These are phyloP conservation scores for Trachelus tabidus DNA, from an alignment of 2,888 invertebrate genomes.

Conservation along the genomic window DNA sequence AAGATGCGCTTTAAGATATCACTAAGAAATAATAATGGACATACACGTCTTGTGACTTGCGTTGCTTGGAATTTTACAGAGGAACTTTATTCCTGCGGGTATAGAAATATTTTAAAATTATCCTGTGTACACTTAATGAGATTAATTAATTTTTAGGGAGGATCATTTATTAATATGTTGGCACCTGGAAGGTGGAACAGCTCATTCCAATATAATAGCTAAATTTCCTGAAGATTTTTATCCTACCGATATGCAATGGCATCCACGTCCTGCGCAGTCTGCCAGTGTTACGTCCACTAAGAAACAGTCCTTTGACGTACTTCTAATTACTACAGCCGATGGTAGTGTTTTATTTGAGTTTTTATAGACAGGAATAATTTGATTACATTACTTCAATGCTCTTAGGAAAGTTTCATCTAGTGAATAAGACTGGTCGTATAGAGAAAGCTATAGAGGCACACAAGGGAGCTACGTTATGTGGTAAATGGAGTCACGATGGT, in stretches of 20 bases:
- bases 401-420: constrained; percentile 83
- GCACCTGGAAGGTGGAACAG: constrained; percentile 78
- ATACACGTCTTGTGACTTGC: constrained; percentile 85
- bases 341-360: constrained; percentile 70
- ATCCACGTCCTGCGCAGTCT: constrained; percentile 74
- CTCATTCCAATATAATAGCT: constrained; percentile 80
- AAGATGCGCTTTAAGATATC: constrained; percentile 86
- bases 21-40: constrained; percentile 79
- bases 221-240: constrained; percentile 86
- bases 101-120: constrained; percentile 44
- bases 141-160: constrained; percentile 75
- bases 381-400: constrained; percentile 17
- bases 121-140: constrained; percentile 8
- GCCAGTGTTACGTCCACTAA: constrained; percentile 60
- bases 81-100: constrained; percentile 93
- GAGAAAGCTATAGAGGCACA: constrained; percentile 96
- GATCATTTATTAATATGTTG: constrained; percentile 91
- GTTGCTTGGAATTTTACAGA: constrained; percentile 95
- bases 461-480: constrained; percentile 87
- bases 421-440: constrained; percentile 89
- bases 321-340: constrained; percentile 88
- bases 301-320: constrained; percentile 79
- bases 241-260: constrained; percentile 92
- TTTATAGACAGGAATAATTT: neutral
- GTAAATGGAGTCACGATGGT: constrained; percentile 95